Base-by-base conservation (phyloP, 2,888 invertebrate species). In the Labia minor region DNA sequence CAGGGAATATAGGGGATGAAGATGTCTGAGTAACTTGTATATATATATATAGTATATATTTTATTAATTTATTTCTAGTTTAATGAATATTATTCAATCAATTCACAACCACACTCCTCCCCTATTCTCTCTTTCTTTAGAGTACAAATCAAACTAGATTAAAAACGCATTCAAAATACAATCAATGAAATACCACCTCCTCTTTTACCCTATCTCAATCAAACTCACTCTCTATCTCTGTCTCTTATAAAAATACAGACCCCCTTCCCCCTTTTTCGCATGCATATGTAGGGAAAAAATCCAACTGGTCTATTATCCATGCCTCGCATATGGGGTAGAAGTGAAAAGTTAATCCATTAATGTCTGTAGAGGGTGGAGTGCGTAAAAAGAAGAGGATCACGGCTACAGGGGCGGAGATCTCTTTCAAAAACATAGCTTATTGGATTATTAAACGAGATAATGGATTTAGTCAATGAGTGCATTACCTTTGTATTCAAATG, bases 341-440 rank as follows among this genome's bases (percentile, higher is more conserved):
- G 49, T 49, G 49, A 49, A 49, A 49, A 49, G 49, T 49, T 49
- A 49, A 49, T 49, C 49, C 49, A 49, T 49, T 49, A 49, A 49
- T 49, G 49, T 49, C n/a, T 49, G 3, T 8, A 49, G 49, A 49
- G 49, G 49, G 49, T 11, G 4, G 49, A 16, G n/a, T 3, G 49
- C n/a, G 49, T 14, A 49, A 49, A 49, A 49, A 16, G 49, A 49
- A 49, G n/a, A 49, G 49, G 49, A 26, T 26, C 26, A 26, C 26
- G 26, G 8, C 4, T 26, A 8, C 26, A 26, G n/a, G 49, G 49
- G 49, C 14, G 49, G 16, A 16, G 16, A 49, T 8, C 49, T 16
- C 49, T 49, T 49, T 49, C n/a, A 49, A 49, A 49, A 49, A 49
- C 49, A 49, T 49, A 8, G 49, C 49, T 3, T 49, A 49, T 4